Conservation (phyloP, 2,113 vertebrate genomes). For the Gnathonemus echidnorhynchus region DNA sequence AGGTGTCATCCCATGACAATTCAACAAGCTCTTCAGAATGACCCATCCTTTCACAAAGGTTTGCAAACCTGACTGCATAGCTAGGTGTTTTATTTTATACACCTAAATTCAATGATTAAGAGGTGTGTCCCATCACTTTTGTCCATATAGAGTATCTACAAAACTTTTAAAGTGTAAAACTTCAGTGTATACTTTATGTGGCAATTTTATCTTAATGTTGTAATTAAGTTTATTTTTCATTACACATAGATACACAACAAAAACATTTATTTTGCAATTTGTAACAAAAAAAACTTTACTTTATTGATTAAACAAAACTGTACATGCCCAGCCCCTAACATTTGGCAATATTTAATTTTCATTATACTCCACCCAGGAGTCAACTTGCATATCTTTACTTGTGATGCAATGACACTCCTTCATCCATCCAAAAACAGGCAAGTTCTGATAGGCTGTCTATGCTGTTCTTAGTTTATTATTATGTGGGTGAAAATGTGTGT, state of each 20-base stretch:
- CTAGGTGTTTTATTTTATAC: neutral
- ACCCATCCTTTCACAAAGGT: neutral
- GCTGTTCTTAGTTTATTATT: neutral
- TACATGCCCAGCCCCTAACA: neutral
- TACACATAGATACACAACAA: neutral
- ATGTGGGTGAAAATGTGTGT: neutral
- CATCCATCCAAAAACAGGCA: neutral
- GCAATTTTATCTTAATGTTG: neutral
- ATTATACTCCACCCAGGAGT: neutral
- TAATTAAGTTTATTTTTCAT: neutral
- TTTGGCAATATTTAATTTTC: neutral
- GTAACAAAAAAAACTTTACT: neutral
- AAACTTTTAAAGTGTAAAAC: neutral
- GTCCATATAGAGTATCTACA: neutral
- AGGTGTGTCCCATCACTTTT: neutral
- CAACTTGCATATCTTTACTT: neutral
- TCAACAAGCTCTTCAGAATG: neutral
- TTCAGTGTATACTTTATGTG: neutral
- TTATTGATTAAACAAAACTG: neutral
- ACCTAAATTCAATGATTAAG: neutral
- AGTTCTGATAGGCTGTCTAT: neutral
- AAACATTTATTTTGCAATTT: neutral
- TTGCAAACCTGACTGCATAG: neutral
- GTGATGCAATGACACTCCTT: neutral
- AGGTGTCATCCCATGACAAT: neutral